Evolutionary conservation across 2,888 invertebrate genomes (phyloP), one percentile per base, ranked within the genome.

Genomic region (Charanyca ferruginea): DNA sequence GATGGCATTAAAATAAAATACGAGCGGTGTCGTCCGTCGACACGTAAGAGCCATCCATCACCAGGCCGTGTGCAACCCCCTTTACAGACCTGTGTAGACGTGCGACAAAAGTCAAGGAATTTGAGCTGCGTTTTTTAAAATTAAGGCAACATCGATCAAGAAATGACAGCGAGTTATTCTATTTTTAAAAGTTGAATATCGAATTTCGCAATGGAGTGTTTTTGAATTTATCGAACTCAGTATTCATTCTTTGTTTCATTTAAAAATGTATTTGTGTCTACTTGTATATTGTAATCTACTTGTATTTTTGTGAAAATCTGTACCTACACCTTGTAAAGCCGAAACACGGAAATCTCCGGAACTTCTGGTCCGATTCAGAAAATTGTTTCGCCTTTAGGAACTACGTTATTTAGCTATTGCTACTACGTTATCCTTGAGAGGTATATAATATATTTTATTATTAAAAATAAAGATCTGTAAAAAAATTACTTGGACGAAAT

Each of bases 11-110:
- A 93, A 94, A 94, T 94, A 95, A 94, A 94, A 94, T 91, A 91
- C 90, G 84, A 81, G 79, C 79, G 83, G 83, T 89, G 91, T 90
- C 90, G 90, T 88, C 91, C 89, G 90, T 87, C 92, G 93, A 94
- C 95, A 95, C 95, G 95, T 95, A 93, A 88, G 84, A 85, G 85
- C 91, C 90, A 95, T 95, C 95, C 93, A 95, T 95, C 95, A 94
- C 90, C 55, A 83, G 80, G 66, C 79, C 84, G 87, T 87, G 85
- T 86, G 88, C 83, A 86, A 81, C 81, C 86, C 88, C 89, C 87
- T 85, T 86, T 85, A 85, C 83, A 84, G 79, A 71, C 68, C 59
- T 67, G 67, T 79, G 85, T 86, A 87, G 84, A 86, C 88, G 83
- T 64, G 85, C 84, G 80, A 77, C 81, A 79, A 81, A 82, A 76